Evolutionary conservation across 2,888 invertebrate genomes (phyloP).

Genomic region (Xiphydria camelus): DNA sequence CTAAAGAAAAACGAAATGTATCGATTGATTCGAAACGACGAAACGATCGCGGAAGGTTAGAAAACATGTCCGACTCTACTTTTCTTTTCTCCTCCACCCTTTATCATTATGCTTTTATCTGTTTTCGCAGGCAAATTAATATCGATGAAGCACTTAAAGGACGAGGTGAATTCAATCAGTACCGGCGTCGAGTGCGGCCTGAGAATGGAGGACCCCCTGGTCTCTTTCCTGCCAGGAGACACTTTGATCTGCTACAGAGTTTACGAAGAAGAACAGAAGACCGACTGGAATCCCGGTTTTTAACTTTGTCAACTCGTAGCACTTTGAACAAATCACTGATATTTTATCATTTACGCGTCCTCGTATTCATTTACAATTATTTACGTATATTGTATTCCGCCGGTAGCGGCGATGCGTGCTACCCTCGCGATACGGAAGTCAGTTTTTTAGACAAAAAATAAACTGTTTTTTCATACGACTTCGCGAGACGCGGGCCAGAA

Average conservation of each 20-base stretch:
- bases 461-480: too few relatives aligned
- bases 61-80: too few relatives aligned
- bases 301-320: conserved; percentile 56
- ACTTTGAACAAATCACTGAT: not conserved
- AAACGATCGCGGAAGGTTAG: conserved; percentile 73
- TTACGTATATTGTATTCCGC: too few relatives aligned
- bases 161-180: conserved; percentile 82
- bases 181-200: conserved; percentile 89
- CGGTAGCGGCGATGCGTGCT: too few relatives aligned
- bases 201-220: conserved; percentile 67
- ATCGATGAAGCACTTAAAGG: conserved; percentile 88
- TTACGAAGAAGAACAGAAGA: conserved; percentile 66
- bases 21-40: conserved; percentile 69
- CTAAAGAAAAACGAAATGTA: conserved; percentile 71
- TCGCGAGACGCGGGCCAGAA: too few relatives aligned
- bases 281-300: conserved; percentile 88
- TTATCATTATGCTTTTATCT: too few relatives aligned
- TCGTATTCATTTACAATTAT: too few relatives aligned
- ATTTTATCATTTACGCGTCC: not conserved
- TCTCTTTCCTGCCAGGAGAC: conserved; percentile 77
- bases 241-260: conserved; percentile 74
- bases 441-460: too few relatives aligned
- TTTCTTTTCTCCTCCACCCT: conserved; percentile 5
- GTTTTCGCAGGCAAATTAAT: conserved; percentile 71
- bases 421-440: too few relatives aligned